These are phyloP conservation scores for Nothura maculosa DNA, from an alignment of 2,797 vertebrate species.

Conservation along the genomic window DNA sequence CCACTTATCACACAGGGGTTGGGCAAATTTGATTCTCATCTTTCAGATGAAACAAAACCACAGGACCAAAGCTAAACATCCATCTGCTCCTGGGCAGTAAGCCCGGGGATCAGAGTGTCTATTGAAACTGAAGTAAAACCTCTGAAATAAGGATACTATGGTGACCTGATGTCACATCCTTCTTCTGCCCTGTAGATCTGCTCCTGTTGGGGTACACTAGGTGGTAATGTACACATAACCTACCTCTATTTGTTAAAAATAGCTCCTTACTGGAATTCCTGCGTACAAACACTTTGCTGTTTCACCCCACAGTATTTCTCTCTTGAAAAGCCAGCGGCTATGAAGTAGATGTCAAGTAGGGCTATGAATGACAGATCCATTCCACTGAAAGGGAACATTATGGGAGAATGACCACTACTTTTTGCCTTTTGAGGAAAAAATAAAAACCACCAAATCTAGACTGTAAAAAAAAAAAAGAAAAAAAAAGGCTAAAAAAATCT, in stretches of 20 bases:
- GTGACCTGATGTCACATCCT: background rate
- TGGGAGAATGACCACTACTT: background rate
- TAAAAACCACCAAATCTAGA: background rate
- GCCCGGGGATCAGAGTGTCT: background rate
- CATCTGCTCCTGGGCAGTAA: background rate
- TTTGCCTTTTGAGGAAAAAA: background rate
- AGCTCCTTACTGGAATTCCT: background rate
- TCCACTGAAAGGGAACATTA: background rate
- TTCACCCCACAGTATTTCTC: background rate
- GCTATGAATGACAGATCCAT: background rate
- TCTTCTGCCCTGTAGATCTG: background rate
- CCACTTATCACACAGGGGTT: background rate
- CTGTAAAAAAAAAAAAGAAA: background rate
- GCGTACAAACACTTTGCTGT: background rate
- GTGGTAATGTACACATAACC: background rate
- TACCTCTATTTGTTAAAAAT: background rate
- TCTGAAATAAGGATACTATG: background rate
- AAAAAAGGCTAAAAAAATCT: background rate
- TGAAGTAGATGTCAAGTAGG: background rate
- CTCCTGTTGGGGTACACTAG: background rate
- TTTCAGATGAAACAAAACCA: slow-evolving; percentile 12
- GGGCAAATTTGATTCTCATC: background rate
- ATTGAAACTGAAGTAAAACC: background rate
- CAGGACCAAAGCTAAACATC: background rate
- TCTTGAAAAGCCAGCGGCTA: background rate